Evolutionary conservation across 2,797 vertebrate species (phyloP).

Genomic region (Acipenser transmontanus): DNA sequence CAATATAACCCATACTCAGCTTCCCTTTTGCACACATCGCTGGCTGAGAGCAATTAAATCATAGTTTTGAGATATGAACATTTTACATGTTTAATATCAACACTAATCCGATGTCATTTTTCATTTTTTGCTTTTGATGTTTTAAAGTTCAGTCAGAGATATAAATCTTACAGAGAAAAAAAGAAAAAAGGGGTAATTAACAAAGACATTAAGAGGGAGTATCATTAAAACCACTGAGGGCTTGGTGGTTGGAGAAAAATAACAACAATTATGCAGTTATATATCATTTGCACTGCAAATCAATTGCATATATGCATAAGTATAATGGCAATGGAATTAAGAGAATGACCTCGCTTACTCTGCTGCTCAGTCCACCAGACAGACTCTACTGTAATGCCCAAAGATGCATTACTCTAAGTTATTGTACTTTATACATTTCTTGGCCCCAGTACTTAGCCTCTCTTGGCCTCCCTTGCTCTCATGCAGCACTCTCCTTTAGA

Average conservation of each 20-base stretch:
- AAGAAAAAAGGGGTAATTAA: not conserved
- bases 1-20: no score
- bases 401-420: no score
- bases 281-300: not conserved
- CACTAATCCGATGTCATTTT: no score
- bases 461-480: no score
- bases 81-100: no score
- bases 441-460: no score
- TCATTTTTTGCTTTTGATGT: no score
- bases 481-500: constrained; percentile 7
- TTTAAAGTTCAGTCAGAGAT: no score
- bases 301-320: not conserved
- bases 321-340: not conserved
- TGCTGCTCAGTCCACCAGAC: not conserved
- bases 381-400: not conserved
- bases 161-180: not conserved
- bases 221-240: not conserved
- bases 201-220: not conserved
- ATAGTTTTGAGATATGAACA: no score
- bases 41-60: no score
- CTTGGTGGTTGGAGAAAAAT: constrained; percentile 2
- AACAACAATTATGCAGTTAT: not conserved
- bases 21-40: no score
- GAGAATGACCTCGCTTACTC: not conserved
- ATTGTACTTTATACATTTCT: no score